phyloP scores from a whole-genome alignment of 1,140 invertebrate species.

The Nylanderia fulva region DNA sequence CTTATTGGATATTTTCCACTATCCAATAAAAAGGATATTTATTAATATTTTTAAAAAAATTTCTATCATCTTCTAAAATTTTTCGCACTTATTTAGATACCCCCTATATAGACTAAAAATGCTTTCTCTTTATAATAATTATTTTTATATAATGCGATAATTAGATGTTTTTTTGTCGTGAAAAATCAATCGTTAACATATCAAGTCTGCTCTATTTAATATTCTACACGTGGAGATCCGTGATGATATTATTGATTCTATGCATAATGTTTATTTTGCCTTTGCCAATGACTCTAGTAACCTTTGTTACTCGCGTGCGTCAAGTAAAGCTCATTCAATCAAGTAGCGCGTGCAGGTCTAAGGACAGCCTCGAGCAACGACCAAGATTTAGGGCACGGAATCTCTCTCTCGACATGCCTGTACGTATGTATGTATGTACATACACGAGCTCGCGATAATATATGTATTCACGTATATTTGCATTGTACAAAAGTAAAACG shows the following conservation, averaged over 20 bases:
- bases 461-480: not conserved
- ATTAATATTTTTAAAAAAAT: too few relatives aligned
- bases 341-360: slow-evolving; percentile 47
- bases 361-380: slow-evolving; percentile 69
- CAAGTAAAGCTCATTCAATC: slow-evolving; percentile 15
- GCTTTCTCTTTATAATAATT: too few relatives aligned
- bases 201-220: not conserved
- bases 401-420: slow-evolving; percentile 67
- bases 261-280: not conserved
- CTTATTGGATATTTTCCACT: too few relatives aligned
- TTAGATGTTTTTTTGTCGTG: too few relatives aligned
- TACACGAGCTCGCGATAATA: slow-evolving; percentile 12
- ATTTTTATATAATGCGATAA: too few relatives aligned
- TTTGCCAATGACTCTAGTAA: slow-evolving; percentile 45
- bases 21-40: too few relatives aligned
- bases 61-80: too few relatives aligned
- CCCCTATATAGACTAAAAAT: too few relatives aligned
- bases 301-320: not conserved
- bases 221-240: not conserved
- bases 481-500: not conserved
- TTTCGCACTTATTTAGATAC: too few relatives aligned
- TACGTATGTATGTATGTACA: slow-evolving; percentile 43
- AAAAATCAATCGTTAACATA: not conserved
- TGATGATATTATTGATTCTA: not conserved
- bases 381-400: slow-evolving; percentile 75